Base-by-base conservation (phyloP, 2,797 vertebrate genomes). In the Intellagama lesueurii region DNA sequence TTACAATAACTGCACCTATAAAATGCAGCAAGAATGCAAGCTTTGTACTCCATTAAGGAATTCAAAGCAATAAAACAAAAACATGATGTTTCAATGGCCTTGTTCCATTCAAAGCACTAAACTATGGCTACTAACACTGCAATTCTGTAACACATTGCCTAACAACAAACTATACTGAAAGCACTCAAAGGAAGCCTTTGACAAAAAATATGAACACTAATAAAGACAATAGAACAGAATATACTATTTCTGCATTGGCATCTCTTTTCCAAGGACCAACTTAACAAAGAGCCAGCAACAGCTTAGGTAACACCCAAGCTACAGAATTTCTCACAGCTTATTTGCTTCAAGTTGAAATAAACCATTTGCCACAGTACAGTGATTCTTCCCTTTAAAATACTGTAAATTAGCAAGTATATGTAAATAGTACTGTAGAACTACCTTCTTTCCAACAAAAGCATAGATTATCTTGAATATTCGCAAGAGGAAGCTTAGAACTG, bases 201-300 rank as follows among this genome's bases (percentile, higher is more conserved):
- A 89, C 90, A 88, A 88, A 94, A 92, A 92, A 89, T 90, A 92
- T 93, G 7, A 92, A 94, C 32, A 88, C 92, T 84, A 92, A 79
- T 90, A 47, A 91, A 82, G 64, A 91, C 95, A 92, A 91, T 73
- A 92, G 90, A 94, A 92, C 92, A 87, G 89, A 95, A 94, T 94
- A 92, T 94, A 96, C 94, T 94, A 96, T 52, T 97, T 95, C 91
- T 95, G 94, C 93, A 96, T 94, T 96, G 96, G 94, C 91, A 92
- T 91, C 93, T 95, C 96, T 96, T 94, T 92, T 94, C 92, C 92
- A 93, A 94, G 92, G 95, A 91, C 44, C 91, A 96, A 94, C 93
- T 95, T 94, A 95, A 87, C 85, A 92, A 91, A 95, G 86, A 93
- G 96, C 96, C 94, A 96, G 95, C 93, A 96, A 92, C 95, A 95